Conservation (phyloP, 2,113 vertebrate species). For the Cardinalis cardinalis region DNA sequence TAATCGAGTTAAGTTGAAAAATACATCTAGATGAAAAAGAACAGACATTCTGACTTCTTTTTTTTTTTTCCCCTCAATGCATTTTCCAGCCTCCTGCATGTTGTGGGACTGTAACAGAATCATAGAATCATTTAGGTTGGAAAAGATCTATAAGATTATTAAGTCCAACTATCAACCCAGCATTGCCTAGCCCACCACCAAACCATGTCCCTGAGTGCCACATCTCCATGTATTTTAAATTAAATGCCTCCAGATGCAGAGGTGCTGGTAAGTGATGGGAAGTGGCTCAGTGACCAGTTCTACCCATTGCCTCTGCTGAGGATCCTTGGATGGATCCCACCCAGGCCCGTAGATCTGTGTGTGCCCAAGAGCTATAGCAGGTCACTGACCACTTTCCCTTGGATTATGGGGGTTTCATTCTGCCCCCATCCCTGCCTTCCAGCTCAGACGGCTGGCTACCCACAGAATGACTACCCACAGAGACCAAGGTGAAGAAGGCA, state of each 20-base stretch:
- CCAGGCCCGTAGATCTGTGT: fast-evolving
- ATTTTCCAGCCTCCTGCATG: background rate
- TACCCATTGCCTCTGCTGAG: fast-evolving
- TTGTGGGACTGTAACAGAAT: background rate
- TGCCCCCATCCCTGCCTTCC: background rate
- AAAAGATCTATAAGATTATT: background rate
- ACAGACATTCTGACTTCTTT: background rate
- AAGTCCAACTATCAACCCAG: background rate
- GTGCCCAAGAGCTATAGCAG: background rate
- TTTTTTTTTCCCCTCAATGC: fast-evolving
- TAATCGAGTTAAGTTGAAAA: background rate
- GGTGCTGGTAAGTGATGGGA: background rate
- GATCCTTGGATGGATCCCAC: background rate
- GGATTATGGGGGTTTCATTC: background rate
- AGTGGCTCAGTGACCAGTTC: background rate
- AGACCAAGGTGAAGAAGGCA: fast-evolving
- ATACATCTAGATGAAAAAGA: background rate
- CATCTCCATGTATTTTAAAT: background rate
- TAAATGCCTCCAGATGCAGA: background rate
- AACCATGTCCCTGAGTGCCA: background rate
- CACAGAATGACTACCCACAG: background rate
- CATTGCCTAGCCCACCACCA: background rate
- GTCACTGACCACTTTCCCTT: background rate
- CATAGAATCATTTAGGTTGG: background rate
- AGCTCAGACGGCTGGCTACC: background rate